Conservation (phyloP, 2,888 invertebrate species). For the Linnaemya tessellans region DNA sequence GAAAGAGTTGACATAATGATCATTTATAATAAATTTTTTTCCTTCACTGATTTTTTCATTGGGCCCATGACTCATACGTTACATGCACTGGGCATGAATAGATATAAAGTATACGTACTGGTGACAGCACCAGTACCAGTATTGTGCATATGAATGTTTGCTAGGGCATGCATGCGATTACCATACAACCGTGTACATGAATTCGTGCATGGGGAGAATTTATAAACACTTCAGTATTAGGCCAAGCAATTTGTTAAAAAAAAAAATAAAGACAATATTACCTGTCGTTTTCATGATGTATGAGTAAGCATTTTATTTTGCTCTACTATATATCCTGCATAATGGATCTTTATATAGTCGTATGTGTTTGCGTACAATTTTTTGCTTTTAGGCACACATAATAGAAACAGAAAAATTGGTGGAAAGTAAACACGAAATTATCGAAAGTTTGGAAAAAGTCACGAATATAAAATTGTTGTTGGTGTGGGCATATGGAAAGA, state of each 20-base stretch:
- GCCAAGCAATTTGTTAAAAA: conserved; percentile 65
- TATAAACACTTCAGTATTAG: conserved; percentile 35
- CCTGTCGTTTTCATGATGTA: conserved; percentile 68
- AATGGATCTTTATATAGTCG: conserved; percentile 42
- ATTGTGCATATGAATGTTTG: not conserved
- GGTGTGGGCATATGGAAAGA: too few species aligned
- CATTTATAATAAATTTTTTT: not conserved
- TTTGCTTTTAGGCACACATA: not conserved
- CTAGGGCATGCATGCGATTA: too few species aligned
- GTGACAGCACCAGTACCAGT: not conserved
- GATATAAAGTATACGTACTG: conserved; percentile 6
- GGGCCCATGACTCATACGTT: not conserved
- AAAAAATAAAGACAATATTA: conserved; percentile 61
- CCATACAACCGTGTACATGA: not conserved
- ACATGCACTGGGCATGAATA: not conserved
- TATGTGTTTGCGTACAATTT: conserved; percentile 15
- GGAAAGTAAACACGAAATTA: conserved; percentile 50
- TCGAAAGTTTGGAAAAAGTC: not conserved
- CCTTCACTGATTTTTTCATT: conserved; percentile 8
- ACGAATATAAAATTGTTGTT: too few species aligned
- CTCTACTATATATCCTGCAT: conserved; percentile 46
- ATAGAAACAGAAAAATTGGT: conserved; percentile 1
- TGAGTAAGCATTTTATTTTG: conserved; percentile 67
- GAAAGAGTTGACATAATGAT: conserved; percentile 31
- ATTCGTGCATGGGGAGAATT: not conserved